Evolutionary conservation across 2,797 vertebrate genomes (phyloP).

Genomic region (Xenopus petersii): DNA sequence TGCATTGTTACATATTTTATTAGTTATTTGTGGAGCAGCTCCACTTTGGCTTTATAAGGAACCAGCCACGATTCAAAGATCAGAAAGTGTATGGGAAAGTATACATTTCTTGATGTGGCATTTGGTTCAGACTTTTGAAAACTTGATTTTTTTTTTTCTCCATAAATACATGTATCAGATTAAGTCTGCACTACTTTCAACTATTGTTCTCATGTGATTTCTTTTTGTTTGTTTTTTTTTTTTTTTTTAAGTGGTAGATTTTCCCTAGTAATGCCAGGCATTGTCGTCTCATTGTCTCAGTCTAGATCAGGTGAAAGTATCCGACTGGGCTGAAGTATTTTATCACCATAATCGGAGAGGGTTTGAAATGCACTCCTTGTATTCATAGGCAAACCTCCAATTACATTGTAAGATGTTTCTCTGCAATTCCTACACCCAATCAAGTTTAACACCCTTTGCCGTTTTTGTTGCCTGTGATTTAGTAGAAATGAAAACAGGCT

Average conservation of each 20-base stretch:
- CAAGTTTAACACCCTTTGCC: slow-evolving; percentile 23
- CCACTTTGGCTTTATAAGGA: not conserved
- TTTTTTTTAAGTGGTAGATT: slow-evolving; percentile 52
- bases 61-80: slow-evolving; percentile 8
- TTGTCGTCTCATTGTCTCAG: slow-evolving; percentile 51
- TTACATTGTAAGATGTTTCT: slow-evolving; percentile 23
- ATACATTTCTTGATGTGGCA: slow-evolving; percentile 53
- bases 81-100: slow-evolving; percentile 50
- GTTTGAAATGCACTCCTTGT: slow-evolving; percentile 19
- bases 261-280: slow-evolving; percentile 52
- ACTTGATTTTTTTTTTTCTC: no score
- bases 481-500: not conserved
- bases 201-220: slow-evolving; percentile 54
- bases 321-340: not conserved
- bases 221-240: slow-evolving; percentile 56
- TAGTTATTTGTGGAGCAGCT: slow-evolving; percentile 39
- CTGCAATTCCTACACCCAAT: slow-evolving; percentile 25
- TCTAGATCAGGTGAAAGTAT: slow-evolving; percentile 51
- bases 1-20: slow-evolving; percentile 52
- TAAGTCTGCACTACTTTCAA: slow-evolving; percentile 55
- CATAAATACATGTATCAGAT: not conserved
- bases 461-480: slow-evolving; percentile 7
- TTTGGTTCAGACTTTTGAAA: slow-evolving; percentile 45
- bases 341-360: not conserved
- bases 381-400: slow-evolving; percentile 26